These are phyloP conservation scores for Rhizomys pruinosus DNA, from an alignment of 2,113 vertebrate species.

Conservation along the genomic window DNA sequence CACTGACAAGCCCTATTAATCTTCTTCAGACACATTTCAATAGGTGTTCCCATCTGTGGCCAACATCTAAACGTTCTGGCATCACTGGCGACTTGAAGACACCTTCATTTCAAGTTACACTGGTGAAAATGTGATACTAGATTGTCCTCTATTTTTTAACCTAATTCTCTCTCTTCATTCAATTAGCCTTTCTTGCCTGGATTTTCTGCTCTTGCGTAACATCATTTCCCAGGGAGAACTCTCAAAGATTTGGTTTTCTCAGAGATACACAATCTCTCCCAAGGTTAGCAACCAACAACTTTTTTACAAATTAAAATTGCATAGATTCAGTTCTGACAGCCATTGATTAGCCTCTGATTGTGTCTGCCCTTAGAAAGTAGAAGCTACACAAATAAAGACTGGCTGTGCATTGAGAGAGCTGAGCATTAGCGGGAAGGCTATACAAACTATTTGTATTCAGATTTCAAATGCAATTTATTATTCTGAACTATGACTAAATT, in stretches of 20 bases:
- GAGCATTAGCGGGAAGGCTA: background rate
- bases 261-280: conserved; percentile 76
- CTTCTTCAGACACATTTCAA: conserved; percentile 94
- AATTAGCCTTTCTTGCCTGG: conserved; percentile 87
- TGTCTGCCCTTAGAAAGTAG: background rate
- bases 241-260: conserved; percentile 80
- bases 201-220: conserved; percentile 83
- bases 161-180: conserved; percentile 88
- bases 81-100: conserved; percentile 85
- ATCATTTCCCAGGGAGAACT: conserved; percentile 80
- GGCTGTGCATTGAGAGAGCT: background rate
- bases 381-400: conserved; percentile 39
- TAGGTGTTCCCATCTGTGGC: conserved; percentile 92
- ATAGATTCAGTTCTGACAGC: conserved; percentile 46
- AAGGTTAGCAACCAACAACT: conserved; percentile 71
- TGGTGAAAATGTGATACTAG: conserved; percentile 85
- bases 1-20: conserved; percentile 94
- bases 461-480: conserved; percentile 46
- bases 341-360: background rate
- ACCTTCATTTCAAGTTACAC: conserved; percentile 89
- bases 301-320: conserved; percentile 73
- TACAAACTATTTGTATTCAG: conserved; percentile 42
- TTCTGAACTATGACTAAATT: conserved; percentile 57
- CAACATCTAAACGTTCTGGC: conserved; percentile 89
- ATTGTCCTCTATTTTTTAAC: conserved; percentile 87